A percentile compares a stretch with the other conserved stretches of the same genome.
Conservation (phyloP, 2,797 vertebrate species). For the Okamejei kenojei region DNA sequence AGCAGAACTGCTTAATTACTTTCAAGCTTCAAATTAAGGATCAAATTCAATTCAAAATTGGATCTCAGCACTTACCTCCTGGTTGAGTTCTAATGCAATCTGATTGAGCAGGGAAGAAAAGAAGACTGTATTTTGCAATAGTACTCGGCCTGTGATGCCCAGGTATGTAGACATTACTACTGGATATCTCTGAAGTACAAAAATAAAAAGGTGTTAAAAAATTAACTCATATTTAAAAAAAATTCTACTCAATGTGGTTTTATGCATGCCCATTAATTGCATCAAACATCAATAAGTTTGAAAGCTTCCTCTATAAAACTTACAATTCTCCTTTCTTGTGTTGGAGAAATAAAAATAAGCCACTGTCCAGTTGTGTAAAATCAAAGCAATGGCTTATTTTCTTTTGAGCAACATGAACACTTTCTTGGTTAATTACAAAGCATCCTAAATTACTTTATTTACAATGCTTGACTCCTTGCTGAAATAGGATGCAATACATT, state of each 20-base stretch:
- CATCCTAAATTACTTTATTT: not conserved
- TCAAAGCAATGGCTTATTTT: not conserved
- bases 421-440: not conserved
- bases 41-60: not conserved
- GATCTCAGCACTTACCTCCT: conserved; percentile 68
- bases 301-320: not conserved
- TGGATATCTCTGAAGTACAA: conserved; percentile 70
- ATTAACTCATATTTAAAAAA: not conserved
- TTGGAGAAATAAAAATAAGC: not conserved
- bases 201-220: not conserved
- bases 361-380: not conserved
- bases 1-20: not conserved
- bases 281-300: not conserved
- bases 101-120: conserved; percentile 85
- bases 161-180: conserved; percentile 94
- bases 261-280: not conserved
- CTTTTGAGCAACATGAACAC: not conserved
- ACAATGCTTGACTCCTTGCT: not conserved
- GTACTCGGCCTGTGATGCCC: conserved; percentile 79
- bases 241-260: not conserved
- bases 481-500: not conserved
- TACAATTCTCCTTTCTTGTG: not conserved
- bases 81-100: conserved; percentile 77
- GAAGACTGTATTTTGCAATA: conserved; percentile 84
- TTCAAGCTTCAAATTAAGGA: not conserved